Conservation (phyloP, 2,888 invertebrate genomes). For the Hermodice carunculata region DNA sequence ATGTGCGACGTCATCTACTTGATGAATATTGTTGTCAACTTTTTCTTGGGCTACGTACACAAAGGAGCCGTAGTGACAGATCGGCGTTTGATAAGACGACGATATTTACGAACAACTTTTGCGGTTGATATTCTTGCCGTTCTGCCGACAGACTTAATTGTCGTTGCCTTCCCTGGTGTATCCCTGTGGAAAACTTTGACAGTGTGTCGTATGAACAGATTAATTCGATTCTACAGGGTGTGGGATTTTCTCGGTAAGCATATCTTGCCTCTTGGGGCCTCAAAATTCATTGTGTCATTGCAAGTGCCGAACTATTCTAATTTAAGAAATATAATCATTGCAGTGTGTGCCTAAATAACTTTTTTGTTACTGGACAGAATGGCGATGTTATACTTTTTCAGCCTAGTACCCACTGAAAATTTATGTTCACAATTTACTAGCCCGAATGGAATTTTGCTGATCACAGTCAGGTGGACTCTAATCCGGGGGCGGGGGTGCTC, state of each 20-base stretch:
- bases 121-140: neutral
- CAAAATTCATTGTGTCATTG: too few relatives aligned
- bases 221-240: neutral
- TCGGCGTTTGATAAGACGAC: neutral
- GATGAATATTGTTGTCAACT: constrained; percentile 2
- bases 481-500: too few relatives aligned
- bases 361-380: neutral
- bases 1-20: neutral
- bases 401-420: too few relatives aligned
- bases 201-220: constrained; percentile 6
- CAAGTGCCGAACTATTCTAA: too few relatives aligned
- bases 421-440: too few relatives aligned
- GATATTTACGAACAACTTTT: neutral
- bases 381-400: too few relatives aligned
- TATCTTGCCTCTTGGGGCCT: too few relatives aligned
- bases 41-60: neutral
- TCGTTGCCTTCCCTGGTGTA: neutral
- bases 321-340: too few relatives aligned
- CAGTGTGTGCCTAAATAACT: neutral
- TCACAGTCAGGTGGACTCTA: too few relatives aligned
- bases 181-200: neutral
- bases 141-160: constrained; percentile 2
- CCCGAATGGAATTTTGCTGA: too few relatives aligned
- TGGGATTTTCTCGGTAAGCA: neutral
- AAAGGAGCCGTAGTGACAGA: neutral